Evolutionary conservation across 1,140 invertebrate species (phyloP).

Genomic region (Aphelenchoides fujianensis): DNA sequence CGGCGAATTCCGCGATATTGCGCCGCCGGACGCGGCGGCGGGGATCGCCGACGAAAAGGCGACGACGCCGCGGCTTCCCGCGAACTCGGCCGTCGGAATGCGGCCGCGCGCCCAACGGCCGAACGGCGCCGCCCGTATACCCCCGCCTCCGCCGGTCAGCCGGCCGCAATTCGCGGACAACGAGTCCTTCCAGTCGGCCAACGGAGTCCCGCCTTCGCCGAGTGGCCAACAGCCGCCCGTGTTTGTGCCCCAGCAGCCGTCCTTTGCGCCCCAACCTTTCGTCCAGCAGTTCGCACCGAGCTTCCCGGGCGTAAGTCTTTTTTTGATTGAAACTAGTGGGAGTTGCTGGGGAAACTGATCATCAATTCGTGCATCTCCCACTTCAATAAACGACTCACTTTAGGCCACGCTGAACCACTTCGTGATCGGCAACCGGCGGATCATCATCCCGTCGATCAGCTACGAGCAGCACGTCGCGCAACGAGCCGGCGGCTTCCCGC

Average conservation of each 20-base stretch:
- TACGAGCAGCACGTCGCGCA: not conserved
- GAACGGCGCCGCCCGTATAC: not conserved
- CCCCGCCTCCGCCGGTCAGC: not conserved
- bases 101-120: not conserved
- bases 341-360: too few relatives aligned
- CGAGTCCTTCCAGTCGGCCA: too few relatives aligned
- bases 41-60: not conserved
- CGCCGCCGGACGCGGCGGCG: not conserved
- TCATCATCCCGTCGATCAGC: not conserved
- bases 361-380: too few relatives aligned
- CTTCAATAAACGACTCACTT: not conserved
- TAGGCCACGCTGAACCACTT: not conserved
- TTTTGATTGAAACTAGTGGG: too few relatives aligned
- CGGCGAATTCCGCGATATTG: not conserved
- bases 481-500: not conserved
- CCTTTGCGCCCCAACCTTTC: not conserved
- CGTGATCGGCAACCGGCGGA: not conserved
- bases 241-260: not conserved
- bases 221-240: not conserved
- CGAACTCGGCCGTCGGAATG: not conserved
- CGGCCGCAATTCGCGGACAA: not conserved
- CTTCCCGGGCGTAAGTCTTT: not conserved
- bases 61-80: not conserved
- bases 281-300: too few relatives aligned
- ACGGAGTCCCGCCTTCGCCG: not conserved